Percentiles rank a stretch among this genome's conserved stretches.
Evolutionary conservation across 2,113 vertebrate species (phyloP).

Genomic region (Chionis minor): DNA sequence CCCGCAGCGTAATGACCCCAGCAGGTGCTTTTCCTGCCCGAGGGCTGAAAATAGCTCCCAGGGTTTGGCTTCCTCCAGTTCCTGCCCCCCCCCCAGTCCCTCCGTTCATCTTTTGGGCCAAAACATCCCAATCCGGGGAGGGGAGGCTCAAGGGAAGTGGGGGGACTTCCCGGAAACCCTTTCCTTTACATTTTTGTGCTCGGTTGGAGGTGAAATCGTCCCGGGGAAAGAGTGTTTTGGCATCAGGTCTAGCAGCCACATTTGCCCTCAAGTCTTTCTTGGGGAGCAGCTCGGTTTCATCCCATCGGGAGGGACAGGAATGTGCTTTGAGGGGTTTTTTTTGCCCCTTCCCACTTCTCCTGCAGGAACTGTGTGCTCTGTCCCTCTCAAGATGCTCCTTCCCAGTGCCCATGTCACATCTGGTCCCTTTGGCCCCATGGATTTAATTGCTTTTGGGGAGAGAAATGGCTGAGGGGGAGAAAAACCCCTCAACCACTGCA

Average conservation of each 20-base stretch:
- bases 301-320: background rate
- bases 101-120: background rate
- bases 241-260: background rate
- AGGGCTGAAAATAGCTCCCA: background rate
- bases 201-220: background rate
- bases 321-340: background rate
- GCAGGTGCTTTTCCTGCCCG: slow-evolving; percentile 48
- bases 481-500: background rate
- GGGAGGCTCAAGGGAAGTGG: background rate
- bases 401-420: background rate
- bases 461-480: background rate
- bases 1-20: background rate
- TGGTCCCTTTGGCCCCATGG: background rate
- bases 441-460: background rate
- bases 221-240: background rate
- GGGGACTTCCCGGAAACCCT: background rate
- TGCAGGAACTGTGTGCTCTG: background rate
- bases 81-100: background rate
- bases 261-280: background rate
- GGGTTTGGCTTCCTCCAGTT: slow-evolving; percentile 25
- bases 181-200: background rate
- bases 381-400: background rate
- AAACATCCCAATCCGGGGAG: background rate
- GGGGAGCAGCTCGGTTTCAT: background rate
- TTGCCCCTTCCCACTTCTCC: background rate